phyloP scores from a whole-genome alignment of 2,888 invertebrate species.

The Cephus pulcher region DNA sequence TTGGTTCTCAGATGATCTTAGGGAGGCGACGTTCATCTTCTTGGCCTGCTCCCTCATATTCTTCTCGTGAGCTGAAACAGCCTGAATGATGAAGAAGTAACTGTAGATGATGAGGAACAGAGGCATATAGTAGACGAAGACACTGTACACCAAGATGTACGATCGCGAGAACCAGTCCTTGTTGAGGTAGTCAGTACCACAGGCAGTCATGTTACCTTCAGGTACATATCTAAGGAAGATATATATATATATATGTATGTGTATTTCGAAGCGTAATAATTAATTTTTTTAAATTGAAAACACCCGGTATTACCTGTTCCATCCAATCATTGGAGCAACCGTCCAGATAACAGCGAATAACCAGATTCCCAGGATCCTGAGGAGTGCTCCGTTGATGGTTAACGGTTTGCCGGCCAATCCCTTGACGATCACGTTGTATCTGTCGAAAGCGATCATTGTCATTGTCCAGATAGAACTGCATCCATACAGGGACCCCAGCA shows the following conservation, averaged over 20 bases:
- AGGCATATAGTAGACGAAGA: slow-evolving; percentile 83
- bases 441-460: slow-evolving; percentile 91
- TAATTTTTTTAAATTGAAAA: neutral
- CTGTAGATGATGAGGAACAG: slow-evolving; percentile 85
- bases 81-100: slow-evolving; percentile 85
- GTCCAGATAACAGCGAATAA: slow-evolving; percentile 82
- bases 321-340: slow-evolving; percentile 86
- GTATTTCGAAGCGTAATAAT: neutral
- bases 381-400: slow-evolving; percentile 82
- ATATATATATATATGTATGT: too few species aligned
- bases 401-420: slow-evolving; percentile 88
- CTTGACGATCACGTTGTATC: slow-evolving; percentile 95
- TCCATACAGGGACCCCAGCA: slow-evolving; percentile 89
- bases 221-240: slow-evolving; percentile 78
- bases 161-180: slow-evolving; percentile 82
- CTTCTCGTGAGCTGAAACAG: slow-evolving; percentile 87
- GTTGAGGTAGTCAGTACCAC: slow-evolving; percentile 88
- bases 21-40: slow-evolving; percentile 92
- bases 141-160: slow-evolving; percentile 83
- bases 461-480: slow-evolving; percentile 94
- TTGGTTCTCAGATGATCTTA: slow-evolving; percentile 82
- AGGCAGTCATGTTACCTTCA: slow-evolving; percentile 94
- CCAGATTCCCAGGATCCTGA: slow-evolving; percentile 86
- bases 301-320: slow-evolving; percentile 74
- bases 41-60: slow-evolving; percentile 91